Percentiles rank a stretch among this genome's conserved stretches.
phyloP scores from a whole-genome alignment of 2,888 invertebrate genomes.

The Campoplex capitator region DNA sequence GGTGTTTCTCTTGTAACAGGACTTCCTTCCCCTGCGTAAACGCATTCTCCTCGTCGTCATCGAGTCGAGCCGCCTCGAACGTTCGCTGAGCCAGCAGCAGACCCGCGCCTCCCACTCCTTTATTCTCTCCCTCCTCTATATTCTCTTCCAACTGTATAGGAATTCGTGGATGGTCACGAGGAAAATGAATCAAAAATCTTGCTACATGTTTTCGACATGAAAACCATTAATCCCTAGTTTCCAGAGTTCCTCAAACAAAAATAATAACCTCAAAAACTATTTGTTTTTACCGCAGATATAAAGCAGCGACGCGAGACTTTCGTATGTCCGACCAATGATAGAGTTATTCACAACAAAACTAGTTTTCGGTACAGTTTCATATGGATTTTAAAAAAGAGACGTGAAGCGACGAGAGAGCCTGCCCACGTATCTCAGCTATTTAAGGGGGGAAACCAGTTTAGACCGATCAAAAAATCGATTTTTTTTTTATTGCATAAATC shows the following conservation, averaged over 20 bases:
- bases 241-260: not conserved
- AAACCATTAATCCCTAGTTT: not conserved
- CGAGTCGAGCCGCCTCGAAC: conserved; percentile 47
- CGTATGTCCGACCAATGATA: not conserved
- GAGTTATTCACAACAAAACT: not conserved
- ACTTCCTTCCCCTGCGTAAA: conserved; percentile 61
- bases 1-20: not conserved
- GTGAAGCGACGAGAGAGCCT: not conserved
- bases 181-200: not conserved
- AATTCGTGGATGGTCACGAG: not conserved
- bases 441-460: no score
- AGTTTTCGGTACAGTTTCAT: not conserved
- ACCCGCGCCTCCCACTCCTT: conserved; percentile 40
- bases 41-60: conserved; percentile 66
- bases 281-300: no score
- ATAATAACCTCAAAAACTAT: no score
- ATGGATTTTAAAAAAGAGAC: not conserved
- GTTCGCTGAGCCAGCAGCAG: conserved; percentile 62
- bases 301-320: no score
- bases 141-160: conserved; percentile 21
- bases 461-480: no score
- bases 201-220: not conserved
- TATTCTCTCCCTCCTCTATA: conserved; percentile 13
- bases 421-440: not conserved
- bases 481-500: no score